phyloP scores from a whole-genome alignment of 2,888 invertebrate genomes.

The Lacanobia wlatinum region DNA sequence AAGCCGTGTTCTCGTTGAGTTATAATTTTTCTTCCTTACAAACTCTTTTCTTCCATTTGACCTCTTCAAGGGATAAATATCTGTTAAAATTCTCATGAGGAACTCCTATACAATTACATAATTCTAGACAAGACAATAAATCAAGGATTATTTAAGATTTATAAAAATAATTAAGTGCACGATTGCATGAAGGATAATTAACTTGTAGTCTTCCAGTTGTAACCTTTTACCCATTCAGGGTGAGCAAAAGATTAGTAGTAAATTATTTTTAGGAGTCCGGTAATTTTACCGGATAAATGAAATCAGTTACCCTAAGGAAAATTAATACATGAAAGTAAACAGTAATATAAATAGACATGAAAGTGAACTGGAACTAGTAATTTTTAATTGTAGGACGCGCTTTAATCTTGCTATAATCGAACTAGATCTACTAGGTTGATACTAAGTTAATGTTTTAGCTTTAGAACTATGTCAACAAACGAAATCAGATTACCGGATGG shows the following conservation, averaged over 20 bases:
- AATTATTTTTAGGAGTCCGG: no score
- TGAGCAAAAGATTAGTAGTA: background rate
- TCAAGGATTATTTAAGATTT: no score
- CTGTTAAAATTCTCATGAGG: no score
- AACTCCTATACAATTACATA: no score
- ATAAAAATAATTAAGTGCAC: no score
- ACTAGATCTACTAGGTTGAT: conserved; percentile 13
- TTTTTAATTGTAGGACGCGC: conserved; percentile 1
- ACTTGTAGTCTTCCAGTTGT: background rate
- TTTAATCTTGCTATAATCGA: background rate
- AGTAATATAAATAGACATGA: background rate
- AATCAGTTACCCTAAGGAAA: background rate
- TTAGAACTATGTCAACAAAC: conserved; percentile 23
- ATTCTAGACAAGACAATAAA: no score
- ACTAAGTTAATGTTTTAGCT: conserved; percentile 19
- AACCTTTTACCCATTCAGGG: background rate
- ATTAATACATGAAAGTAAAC: background rate
- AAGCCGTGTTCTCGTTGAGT: no score
- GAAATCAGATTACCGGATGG: conserved; percentile 18
- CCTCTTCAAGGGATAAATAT: no score
- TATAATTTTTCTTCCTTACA: background rate
- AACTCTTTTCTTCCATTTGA: background rate
- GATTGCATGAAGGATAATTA: background rate
- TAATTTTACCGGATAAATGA: background rate
- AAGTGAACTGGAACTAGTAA: background rate